Percentiles rank a stretch among this genome's conserved stretches.
Conservation (phyloP, 2,888 invertebrate genomes). For the Hypomecis atomaria region DNA sequence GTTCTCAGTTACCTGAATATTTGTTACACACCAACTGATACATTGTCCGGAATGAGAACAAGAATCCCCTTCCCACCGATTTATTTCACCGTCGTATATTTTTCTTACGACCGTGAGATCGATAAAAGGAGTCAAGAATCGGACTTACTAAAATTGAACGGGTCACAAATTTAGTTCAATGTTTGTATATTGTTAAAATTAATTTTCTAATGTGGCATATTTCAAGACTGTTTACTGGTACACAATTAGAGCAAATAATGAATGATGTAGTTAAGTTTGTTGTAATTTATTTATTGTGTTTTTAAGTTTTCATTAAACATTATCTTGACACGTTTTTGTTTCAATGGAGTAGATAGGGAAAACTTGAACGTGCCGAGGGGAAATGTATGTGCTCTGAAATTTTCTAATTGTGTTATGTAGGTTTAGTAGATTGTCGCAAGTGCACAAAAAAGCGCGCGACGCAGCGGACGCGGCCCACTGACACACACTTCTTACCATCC, state of each 20-base stretch:
- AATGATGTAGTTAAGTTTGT: slow-evolving; percentile 14
- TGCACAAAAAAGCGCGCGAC: slow-evolving; percentile 69
- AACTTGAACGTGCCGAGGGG: not conserved
- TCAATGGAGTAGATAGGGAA: slow-evolving; percentile 1
- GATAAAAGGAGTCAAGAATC: not conserved
- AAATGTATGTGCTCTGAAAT: slow-evolving; percentile 46
- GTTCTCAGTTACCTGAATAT: slow-evolving; percentile 33
- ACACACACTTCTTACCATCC: slow-evolving; percentile 82
- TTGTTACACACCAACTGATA: slow-evolving; percentile 13
- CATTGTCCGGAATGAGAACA: slow-evolving; percentile 24
- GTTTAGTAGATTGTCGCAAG: slow-evolving; percentile 63
- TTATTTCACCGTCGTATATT: slow-evolving; percentile 4
- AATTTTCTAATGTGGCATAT: slow-evolving; percentile 20
- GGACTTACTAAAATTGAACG: slow-evolving; percentile 2
- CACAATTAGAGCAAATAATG: slow-evolving; percentile 17
- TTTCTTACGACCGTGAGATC: not conserved
- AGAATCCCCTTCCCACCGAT: slow-evolving; percentile 32
- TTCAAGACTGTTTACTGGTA: slow-evolving; percentile 27
- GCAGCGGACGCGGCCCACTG: slow-evolving; percentile 80
- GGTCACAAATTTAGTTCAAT: slow-evolving; percentile 2
- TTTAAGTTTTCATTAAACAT: slow-evolving; percentile 38
- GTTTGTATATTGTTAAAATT: not conserved
- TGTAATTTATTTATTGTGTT: slow-evolving; percentile 46
- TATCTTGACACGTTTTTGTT: slow-evolving; percentile 12
- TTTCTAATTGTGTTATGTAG: slow-evolving; percentile 74